Conservation (phyloP, 2,113 vertebrate species). For the Ceyx margarethae region DNA sequence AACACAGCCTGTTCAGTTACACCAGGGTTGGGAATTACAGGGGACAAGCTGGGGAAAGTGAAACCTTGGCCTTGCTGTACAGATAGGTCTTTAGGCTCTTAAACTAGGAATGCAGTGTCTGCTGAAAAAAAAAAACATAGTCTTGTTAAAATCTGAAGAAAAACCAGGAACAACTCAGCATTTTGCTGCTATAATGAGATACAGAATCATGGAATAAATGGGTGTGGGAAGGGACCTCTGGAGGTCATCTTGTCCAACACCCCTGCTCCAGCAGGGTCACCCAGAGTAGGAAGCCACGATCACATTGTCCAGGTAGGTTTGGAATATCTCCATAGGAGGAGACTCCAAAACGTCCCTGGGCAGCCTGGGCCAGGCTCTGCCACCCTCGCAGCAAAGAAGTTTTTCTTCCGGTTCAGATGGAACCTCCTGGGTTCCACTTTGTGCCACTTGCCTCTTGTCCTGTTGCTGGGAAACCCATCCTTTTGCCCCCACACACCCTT, state of each 20-base stretch:
- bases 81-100: not conserved
- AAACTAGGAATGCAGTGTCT: not conserved
- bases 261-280: not conserved
- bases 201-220: not conserved
- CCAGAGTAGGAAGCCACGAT: not conserved
- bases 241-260: not conserved
- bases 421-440: not conserved
- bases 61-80: not conserved
- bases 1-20: not conserved
- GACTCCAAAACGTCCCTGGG: no score
- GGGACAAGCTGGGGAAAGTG: not conserved
- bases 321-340: no score
- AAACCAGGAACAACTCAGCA: not conserved
- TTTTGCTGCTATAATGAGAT: not conserved
- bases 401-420: no score
- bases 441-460: not conserved
- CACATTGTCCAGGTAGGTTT: not conserved
- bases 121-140: not conserved
- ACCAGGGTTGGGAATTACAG: not conserved
- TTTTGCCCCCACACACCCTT: not conserved
- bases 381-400: no score
- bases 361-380: no score
- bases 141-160: not conserved
- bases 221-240: not conserved
- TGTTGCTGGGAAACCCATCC: not conserved